A percentile compares a stretch with the other conserved stretches of the same genome.
Evolutionary conservation across 2,888 invertebrate genomes (phyloP).

Genomic region (Cryptus armator): DNA sequence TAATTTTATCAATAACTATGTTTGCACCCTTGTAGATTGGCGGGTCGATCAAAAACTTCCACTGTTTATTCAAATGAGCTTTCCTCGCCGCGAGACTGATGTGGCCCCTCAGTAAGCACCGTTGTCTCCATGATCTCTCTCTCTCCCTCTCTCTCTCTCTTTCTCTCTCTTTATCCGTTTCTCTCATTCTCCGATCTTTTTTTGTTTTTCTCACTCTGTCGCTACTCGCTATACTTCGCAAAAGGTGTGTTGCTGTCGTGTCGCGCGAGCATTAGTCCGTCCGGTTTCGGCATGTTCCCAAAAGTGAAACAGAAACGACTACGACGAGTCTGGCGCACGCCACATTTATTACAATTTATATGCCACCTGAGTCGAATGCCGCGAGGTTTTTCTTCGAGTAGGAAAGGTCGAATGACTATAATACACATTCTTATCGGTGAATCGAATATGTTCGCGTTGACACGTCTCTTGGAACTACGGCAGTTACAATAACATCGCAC

Average conservation of each 20-base stretch:
- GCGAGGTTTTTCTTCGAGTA: slow-evolving; percentile 30
- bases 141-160: slow-evolving; percentile 6
- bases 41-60: slow-evolving; percentile 22
- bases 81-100: slow-evolving; percentile 71
- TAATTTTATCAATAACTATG: neutral
- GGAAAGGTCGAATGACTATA: slow-evolving; percentile 54
- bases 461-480: slow-evolving; percentile 52
- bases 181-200: slow-evolving; percentile 12
- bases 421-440: slow-evolving; percentile 54
- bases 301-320: slow-evolving; percentile 62
- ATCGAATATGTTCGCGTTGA: slow-evolving; percentile 37
- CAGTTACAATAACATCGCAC: slow-evolving; percentile 8
- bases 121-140: slow-evolving; percentile 51
- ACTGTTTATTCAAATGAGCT: slow-evolving; percentile 74
- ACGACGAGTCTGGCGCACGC: slow-evolving; percentile 60
- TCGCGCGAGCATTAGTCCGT: slow-evolving; percentile 68
- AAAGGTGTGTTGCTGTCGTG: slow-evolving; percentile 68
- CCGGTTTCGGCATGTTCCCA: slow-evolving; percentile 60
- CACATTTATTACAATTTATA: slow-evolving; percentile 68
- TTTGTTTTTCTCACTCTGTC: neutral
- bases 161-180: neutral
- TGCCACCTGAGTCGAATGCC: slow-evolving; percentile 51
- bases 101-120: slow-evolving; percentile 64
- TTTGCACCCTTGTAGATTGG: slow-evolving; percentile 38
- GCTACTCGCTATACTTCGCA: neutral